A percentile compares a stretch with the other conserved stretches of the same genome.
These are phyloP conservation scores for Sphyrna mokarran DNA, from an alignment of 2,113 vertebrate genomes.

Conservation along the genomic window DNA sequence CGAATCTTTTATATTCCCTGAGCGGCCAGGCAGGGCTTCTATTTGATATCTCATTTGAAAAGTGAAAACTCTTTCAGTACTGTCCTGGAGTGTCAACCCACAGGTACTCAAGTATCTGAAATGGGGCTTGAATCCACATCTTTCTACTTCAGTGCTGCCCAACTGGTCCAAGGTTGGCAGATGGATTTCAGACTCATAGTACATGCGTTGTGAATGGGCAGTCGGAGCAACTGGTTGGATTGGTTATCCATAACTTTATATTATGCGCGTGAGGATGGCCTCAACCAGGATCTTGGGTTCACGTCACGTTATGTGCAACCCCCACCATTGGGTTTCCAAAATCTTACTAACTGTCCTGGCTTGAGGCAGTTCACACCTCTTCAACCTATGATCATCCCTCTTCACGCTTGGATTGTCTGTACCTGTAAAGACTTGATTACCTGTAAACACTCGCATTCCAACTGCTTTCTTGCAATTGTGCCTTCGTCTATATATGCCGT, in stretches of 20 bases:
- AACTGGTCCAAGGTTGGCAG: not conserved
- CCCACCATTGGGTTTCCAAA: no score
- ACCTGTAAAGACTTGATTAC: no score
- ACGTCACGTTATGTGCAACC: no score
- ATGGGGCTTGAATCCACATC: not conserved
- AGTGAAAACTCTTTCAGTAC: not conserved
- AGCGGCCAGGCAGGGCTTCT: not conserved
- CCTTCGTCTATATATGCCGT: no score
- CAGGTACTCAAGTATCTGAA: not conserved
- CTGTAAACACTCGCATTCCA: no score
- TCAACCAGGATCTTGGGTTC: no score
- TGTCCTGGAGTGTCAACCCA: not conserved
- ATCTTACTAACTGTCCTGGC: no score
- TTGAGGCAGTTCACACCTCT: no score
- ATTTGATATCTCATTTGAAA: not conserved
- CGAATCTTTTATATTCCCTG: not conserved
- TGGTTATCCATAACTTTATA: not conserved
- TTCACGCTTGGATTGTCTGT: no score
- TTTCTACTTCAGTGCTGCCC: not conserved
- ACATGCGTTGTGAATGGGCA: not conserved
- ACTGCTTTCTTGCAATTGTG: no score
- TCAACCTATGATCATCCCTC: no score
- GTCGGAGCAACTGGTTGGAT: not conserved
- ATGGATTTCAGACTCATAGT: not conserved
- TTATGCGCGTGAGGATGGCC: no score